Evolutionary conservation across 2,888 invertebrate genomes (phyloP).

Genomic region (Toxonevra muliebris): DNA sequence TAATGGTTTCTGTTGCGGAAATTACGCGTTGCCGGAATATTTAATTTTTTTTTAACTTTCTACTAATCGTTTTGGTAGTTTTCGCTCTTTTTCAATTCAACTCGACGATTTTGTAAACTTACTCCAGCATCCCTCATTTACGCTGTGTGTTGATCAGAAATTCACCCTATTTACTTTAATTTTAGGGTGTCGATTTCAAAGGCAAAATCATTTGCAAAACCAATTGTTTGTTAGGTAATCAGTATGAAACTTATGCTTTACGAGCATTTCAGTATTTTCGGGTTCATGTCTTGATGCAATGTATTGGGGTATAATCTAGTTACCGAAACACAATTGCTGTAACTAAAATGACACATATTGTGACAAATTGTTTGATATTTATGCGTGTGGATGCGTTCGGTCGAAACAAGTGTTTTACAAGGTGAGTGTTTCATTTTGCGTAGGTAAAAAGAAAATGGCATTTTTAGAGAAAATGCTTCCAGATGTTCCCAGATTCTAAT

Average conservation of each 20-base stretch:
- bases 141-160: background rate
- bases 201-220: constrained; percentile 12
- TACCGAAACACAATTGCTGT: constrained; percentile 56
- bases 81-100: no score
- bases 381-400: no score
- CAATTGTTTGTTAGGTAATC: constrained; percentile 28
- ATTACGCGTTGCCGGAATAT: constrained; percentile 20
- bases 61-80: constrained; percentile 2
- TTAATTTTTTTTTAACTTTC: background rate
- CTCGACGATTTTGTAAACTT: no score
- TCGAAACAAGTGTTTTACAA: no score
- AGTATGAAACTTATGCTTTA: constrained; percentile 29
- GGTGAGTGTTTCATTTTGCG: no score
- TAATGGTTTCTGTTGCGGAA: constrained; percentile 35
- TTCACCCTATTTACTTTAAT: background rate
- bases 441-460: no score
- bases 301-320: constrained; percentile 33
- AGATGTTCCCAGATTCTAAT: no score
- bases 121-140: constrained; percentile 10
- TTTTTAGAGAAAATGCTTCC: no score
- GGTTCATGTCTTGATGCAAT: no score
- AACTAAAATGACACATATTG: constrained; percentile 66
- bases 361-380: constrained; percentile 60
- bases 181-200: constrained; percentile 14
- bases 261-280: background rate